Evolutionary conservation across 2,888 invertebrate genomes (phyloP).

Genomic region (Aelia acuminata): DNA sequence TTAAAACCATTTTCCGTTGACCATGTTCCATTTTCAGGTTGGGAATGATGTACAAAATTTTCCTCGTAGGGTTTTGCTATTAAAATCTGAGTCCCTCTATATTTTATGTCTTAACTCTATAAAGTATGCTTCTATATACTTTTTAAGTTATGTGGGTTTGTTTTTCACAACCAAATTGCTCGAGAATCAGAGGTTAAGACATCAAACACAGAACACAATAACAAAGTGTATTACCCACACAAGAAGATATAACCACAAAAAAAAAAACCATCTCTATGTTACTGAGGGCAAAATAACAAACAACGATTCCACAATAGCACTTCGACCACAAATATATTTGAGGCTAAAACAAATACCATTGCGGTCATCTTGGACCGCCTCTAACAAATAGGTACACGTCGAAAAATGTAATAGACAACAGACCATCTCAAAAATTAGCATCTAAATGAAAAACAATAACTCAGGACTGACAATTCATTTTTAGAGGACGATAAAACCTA

Average conservation of each 20-base stretch:
- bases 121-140: too few species aligned
- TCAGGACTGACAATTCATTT: constrained; percentile 48
- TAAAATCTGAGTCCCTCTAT: too few species aligned
- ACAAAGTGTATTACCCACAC: background rate
- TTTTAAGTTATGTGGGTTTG: too few species aligned
- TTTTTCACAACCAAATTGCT: too few species aligned
- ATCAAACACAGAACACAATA: background rate
- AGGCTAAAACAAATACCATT: background rate
- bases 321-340: background rate
- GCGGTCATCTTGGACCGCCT: background rate
- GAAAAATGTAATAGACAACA: constrained; percentile 12
- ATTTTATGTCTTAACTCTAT: too few species aligned
- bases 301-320: background rate
- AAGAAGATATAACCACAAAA: background rate
- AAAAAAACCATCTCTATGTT: background rate
- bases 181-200: too few species aligned
- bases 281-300: background rate
- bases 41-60: too few species aligned
- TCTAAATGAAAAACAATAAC: constrained; percentile 58
- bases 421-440: constrained; percentile 53
- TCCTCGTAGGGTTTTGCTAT: too few species aligned
- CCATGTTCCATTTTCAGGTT: too few species aligned
- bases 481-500: constrained; percentile 49
- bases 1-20: too few species aligned
- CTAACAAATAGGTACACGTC: background rate